Base-by-base conservation (phyloP, 2,888 invertebrate species). In the Prenolepis imparis region DNA sequence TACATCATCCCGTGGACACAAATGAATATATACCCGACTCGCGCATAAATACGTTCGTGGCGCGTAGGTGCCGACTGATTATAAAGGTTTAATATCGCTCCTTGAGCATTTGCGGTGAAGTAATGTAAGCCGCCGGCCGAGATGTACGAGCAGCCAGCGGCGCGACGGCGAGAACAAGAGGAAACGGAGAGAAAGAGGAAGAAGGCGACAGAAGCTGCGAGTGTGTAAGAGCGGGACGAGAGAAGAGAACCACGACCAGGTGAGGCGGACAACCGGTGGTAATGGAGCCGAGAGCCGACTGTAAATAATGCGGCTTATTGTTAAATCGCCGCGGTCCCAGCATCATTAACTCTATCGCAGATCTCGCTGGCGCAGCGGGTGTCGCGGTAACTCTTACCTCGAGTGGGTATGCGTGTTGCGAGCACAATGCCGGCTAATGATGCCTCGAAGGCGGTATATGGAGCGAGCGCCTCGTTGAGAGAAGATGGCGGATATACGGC, bases 261-360 rank as follows among this genome's bases (percentile, higher is more conserved):
- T 91, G 89, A 89, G 87, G 87, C 88, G 89, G 87, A 87, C 90
- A 88, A 88, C 87, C 89, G 89, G 90, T 90, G 90, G 89, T 90
- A 90, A 90, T 89, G 90, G 89, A 89, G 89, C 87, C 87, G 88
- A 87, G 86, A 90, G 87, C 84, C 85, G 90, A 90, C 91, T 91
- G 93, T 93, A 93, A 94, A 94, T 94, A 93, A 93, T 90, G 91
- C 92, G 91, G 90, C 92, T 93, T 93, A 93, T 93, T 93, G 94
- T 93, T 92, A 93, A 90, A 91, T 90, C 91, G 91, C 91, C 90
- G 89, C 88, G 91, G 91, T 90, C 91, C 90, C 91, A 88, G 92
- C 92, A 92, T 94, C 94, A 94, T 93, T 94, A 94, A 94, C 93
- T 92, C 93, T 94, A 94, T 94, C 93, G 93, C 89, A 89, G 91